Conservation (phyloP, 2,888 invertebrate species). For the Drosophila seclusa region DNA sequence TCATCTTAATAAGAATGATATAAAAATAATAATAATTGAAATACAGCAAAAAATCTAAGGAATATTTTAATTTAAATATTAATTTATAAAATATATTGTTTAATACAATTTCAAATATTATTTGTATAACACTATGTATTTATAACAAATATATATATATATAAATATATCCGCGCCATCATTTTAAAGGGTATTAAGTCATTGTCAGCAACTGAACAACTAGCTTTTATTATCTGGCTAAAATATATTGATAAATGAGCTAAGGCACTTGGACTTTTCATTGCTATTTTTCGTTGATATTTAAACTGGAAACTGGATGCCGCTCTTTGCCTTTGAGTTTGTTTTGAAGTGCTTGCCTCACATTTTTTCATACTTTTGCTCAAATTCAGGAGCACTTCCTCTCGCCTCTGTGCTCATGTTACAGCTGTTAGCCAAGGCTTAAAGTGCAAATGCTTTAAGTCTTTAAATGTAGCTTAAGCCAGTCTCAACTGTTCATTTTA, state of each 20-base stretch:
- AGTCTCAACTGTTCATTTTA: not conserved
- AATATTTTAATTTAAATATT: not conserved
- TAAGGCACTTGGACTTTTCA: constrained; percentile 38
- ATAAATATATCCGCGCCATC: not conserved
- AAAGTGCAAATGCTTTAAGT: constrained; percentile 13
- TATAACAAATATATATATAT: not conserved
- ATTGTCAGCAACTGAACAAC: not conserved
- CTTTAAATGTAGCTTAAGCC: not conserved
- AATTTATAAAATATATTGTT: not conserved
- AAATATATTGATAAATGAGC: constrained; percentile 64
- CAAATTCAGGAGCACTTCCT: not conserved
- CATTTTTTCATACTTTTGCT: constrained; percentile 21
- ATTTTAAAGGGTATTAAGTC: constrained; percentile 6
- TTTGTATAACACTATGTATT: not conserved
- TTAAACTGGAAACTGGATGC: constrained; percentile 46
- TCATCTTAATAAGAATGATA: not conserved
- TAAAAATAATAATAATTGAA: not conserved
- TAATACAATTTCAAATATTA: not conserved
- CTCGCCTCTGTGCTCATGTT: constrained; percentile 11
- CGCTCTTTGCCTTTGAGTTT: constrained; percentile 38
- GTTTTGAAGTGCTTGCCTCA: constrained; percentile 41
- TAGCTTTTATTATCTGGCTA: constrained; percentile 20
- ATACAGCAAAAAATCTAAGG: not conserved
- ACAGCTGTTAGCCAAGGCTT: constrained; percentile 19
- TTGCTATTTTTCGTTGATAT: constrained; percentile 55